Evolutionary conservation across 2,113 vertebrate species (phyloP), one percentile per base, ranked within the genome.

Genomic region (Spizaetus ornatus): DNA sequence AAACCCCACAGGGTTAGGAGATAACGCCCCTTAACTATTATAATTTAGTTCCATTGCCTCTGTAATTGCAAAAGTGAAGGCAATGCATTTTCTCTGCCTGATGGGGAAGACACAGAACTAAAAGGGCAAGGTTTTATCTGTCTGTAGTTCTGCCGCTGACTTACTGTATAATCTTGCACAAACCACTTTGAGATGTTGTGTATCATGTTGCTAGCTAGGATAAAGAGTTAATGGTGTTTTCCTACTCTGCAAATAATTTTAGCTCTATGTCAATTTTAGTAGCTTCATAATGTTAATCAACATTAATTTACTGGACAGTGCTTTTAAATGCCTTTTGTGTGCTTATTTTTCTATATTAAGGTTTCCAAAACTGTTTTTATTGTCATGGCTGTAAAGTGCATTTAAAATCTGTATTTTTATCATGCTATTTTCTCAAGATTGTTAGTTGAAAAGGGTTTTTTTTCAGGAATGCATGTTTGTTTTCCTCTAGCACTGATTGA

Each of bases 31-130:
- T 93, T 82, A 36, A 91, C 70, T 85, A 66, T 82, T 91, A n/a
- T 82, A 94, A 85, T 95, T 94, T 91, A 82, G 86, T 82, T 89
- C 53, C 48, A 89, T 67, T 90, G 74, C 53, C 91, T 89, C 89
- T 91, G 73, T 89, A 95, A 95, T 94, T 93, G 70, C 62, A 80
- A 65, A 95, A 94, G 73, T 82, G 87, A 95, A 93, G 53, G 70
- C 73, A 82, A 45, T 66, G 74, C 58, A 77, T 89, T 97, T 94
- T 95, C 89, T 89, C 34, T 88, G 67, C 72, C 77, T 94, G 48
- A 85, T 77, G 53, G 65, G 52, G 73, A 93, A 65, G 73, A 92
- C 11, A 76, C 8, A 72, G 69, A 89, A 93, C 34, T 82, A 89
- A 89, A 95, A 94, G 78, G 48, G 91, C 83, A 95, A 82, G 86